Conservation (phyloP, 2,113 vertebrate genomes). For the Helogale parvula region DNA sequence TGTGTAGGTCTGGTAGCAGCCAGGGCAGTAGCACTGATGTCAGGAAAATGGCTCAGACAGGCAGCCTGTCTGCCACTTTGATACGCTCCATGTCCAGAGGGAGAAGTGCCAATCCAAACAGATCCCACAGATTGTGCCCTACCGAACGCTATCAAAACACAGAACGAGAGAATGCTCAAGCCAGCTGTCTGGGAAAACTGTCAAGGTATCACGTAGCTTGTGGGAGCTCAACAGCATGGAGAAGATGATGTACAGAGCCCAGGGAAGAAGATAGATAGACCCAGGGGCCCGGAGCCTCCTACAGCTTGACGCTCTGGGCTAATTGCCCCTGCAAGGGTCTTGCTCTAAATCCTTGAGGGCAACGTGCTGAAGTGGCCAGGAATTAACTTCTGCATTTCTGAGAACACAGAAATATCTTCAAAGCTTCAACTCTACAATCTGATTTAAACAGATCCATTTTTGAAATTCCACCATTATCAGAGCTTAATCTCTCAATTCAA, state of each 20-base stretch:
- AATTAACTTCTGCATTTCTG: neutral
- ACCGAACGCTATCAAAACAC: neutral
- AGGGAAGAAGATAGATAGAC: neutral
- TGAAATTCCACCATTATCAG: constrained; percentile 2
- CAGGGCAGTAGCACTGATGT: neutral
- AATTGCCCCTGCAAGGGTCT: neutral
- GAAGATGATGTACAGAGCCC: neutral
- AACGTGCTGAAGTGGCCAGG: neutral
- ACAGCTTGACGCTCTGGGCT: neutral
- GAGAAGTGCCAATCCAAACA: neutral
- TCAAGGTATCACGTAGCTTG: neutral
- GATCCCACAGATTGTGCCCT: neutral
- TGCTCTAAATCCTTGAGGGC: neutral
- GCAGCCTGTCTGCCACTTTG: neutral
- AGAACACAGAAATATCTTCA: constrained; percentile 40
- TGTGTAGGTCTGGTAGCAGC: neutral
- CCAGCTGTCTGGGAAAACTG: neutral
- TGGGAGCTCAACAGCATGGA: neutral
- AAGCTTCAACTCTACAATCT: neutral
- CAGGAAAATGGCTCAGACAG: neutral
- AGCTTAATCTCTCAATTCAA: constrained; percentile 32
- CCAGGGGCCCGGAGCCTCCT: neutral
- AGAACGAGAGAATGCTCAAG: neutral
- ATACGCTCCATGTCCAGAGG: neutral
- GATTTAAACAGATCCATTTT: neutral